Evolutionary conservation across 2,113 vertebrate genomes (phyloP).

Genomic region (Pteruthius melanotis): DNA sequence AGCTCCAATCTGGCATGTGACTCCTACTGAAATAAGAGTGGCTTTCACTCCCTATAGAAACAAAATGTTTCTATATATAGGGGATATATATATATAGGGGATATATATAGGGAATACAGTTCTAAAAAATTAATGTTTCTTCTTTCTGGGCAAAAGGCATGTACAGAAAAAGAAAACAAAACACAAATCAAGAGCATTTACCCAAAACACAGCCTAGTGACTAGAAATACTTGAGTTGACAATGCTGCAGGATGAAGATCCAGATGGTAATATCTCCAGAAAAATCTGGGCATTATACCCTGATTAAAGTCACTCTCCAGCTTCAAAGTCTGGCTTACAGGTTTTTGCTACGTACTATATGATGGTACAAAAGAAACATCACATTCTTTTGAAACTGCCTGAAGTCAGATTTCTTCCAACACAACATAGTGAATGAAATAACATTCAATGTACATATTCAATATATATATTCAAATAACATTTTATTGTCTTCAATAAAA

Average conservation of each 20-base stretch:
- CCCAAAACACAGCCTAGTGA: background rate
- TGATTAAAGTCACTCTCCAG: background rate
- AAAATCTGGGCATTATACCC: background rate
- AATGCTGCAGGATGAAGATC: background rate
- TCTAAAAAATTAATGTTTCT: background rate
- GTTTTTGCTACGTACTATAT: background rate
- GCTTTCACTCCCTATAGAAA: background rate
- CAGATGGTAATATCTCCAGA: background rate
- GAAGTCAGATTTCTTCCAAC: background rate
- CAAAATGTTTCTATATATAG: background rate
- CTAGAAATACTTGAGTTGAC: background rate
- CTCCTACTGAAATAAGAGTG: background rate
- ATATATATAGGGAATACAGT: background rate
- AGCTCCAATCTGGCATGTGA: background rate
- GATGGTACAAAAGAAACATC: background rate
- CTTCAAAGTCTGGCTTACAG: background rate
- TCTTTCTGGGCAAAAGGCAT: background rate
- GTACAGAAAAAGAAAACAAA: background rate
- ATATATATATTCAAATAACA: too few species aligned
- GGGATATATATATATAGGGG: background rate
- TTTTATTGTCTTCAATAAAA: background rate
- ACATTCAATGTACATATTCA: too few species aligned
- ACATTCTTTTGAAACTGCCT: background rate
- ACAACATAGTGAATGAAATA: background rate
- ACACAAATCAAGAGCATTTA: background rate